Conservation (phyloP, 1,140 invertebrate species). For the Macrobrachium rosenbergii region DNA sequence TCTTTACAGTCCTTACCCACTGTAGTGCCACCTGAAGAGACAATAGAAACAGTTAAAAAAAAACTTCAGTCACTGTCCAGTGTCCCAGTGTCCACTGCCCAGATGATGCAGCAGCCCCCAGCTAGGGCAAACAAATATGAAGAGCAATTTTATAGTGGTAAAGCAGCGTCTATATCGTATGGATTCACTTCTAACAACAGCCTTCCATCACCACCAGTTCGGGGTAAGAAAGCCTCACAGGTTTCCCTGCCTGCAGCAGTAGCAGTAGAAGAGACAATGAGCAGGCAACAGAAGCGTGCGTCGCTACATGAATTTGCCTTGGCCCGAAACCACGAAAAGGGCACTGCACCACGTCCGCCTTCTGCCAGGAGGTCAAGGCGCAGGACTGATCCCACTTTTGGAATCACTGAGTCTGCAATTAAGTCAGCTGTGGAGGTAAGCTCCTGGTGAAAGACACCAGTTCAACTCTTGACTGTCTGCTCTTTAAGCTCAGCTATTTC, state of each 20-base stretch:
- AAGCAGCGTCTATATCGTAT: slow-evolving; percentile 57
- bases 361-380: slow-evolving; percentile 10
- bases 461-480: too few relatives aligned
- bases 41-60: slow-evolving; percentile 54
- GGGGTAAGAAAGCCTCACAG: slow-evolving; percentile 47
- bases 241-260: slow-evolving; percentile 52
- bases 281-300: slow-evolving; percentile 49
- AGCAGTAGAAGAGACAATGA: slow-evolving; percentile 37
- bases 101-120: neutral
- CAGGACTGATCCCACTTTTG: slow-evolving; percentile 26
- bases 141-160: slow-evolving; percentile 51
- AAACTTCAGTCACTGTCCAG: slow-evolving; percentile 51
- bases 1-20: slow-evolving; percentile 49
- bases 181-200: slow-evolving; percentile 26
- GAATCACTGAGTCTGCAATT: neutral
- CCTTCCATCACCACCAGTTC: slow-evolving; percentile 50
- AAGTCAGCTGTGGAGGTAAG: slow-evolving; percentile 43
- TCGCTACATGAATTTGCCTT: slow-evolving; percentile 9
- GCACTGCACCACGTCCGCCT: neutral
- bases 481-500: too few relatives aligned
- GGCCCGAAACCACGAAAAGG: neutral
- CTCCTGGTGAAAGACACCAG: neutral
- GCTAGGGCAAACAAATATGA: neutral
- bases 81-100: slow-evolving; percentile 6
- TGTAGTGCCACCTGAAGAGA: slow-evolving; percentile 29